These are phyloP conservation scores for Drosophila lacteicornis DNA, from an alignment of 1,140 invertebrate genomes.

Conservation along the genomic window DNA sequence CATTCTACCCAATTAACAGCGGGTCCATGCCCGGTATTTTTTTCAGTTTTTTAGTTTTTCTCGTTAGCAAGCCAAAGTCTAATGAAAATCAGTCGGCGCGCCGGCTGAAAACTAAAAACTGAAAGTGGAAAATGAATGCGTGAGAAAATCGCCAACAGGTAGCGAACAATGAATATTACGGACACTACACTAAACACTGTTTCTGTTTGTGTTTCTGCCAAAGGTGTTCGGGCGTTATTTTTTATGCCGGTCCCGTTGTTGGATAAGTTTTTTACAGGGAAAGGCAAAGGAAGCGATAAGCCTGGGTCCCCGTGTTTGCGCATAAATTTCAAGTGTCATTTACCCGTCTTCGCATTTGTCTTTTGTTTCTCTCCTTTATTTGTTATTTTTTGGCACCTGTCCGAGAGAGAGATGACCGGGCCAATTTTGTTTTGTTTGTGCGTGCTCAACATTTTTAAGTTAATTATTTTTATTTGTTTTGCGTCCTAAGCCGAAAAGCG, in stretches of 20 bases:
- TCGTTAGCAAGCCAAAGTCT: conserved; percentile 52
- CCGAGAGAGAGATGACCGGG: conserved; percentile 67
- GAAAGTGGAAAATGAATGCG: conserved; percentile 82
- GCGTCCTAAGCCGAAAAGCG: conserved; percentile 68
- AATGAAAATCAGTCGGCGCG: conserved; percentile 65
- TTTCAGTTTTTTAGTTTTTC: conserved; percentile 34
- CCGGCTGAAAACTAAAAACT: conserved; percentile 57
- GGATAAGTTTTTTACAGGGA: conserved; percentile 37
- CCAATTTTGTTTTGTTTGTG: conserved; percentile 65
- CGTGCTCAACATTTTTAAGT: conserved; percentile 75
- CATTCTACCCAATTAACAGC: conserved; percentile 75
- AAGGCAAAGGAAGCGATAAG: conserved; percentile 59
- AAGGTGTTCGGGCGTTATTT: conserved; percentile 55
- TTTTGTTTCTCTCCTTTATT: conserved; percentile 40
- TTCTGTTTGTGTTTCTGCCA: conserved; percentile 43
- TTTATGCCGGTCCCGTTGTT: conserved; percentile 77
- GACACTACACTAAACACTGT: conserved; percentile 58
- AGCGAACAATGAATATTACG: conserved; percentile 53
- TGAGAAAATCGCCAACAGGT: conserved; percentile 69
- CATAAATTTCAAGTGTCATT: conserved; percentile 83
- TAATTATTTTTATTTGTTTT: conserved; percentile 74
- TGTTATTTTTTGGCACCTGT: conserved; percentile 75
- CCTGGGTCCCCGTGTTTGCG: conserved; percentile 67
- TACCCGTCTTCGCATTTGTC: conserved; percentile 72
- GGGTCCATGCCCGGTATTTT: conserved; percentile 30